Evolutionary conservation across 2,888 invertebrate species (phyloP), one percentile per base, ranked within the genome.

Genomic region (Drosophila picticornis): DNA sequence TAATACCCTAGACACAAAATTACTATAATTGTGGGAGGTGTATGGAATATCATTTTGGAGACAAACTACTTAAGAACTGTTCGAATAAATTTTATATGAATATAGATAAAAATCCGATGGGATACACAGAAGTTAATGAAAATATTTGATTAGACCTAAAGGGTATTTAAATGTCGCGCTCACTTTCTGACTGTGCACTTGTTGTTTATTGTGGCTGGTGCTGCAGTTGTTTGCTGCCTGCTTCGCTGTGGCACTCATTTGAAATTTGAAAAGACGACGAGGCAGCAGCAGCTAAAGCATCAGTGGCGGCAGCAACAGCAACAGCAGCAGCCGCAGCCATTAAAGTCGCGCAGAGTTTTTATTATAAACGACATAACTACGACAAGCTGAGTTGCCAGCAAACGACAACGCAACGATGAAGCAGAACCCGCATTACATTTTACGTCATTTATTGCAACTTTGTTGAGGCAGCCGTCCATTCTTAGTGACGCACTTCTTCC

Each of bases 371-470:
- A 87, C 87, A 87, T 87, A 87, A 87, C 87, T 84, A 87, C 90
- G 90, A 89, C 87, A 90, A 87, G 87, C 82, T 87, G 77, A 90
- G 89, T 87, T 89, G 90, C 78, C 81, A 77, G 78, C 82, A 75
- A 81, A 67, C 72, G 62, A 74, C 77, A 70, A 72, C 59, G 60
- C 38, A 40, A 29, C 57, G 29, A 48, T 51, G n/a, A 57, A 57
- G 38, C 57, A 71, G 71, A 72, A 65, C 69, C 75, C 75, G 72
- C 75, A 75, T 71, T 84, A 90, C 87, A 77, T 88, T 90, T 90
- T 78, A 86, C 84, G 89, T 90, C 87, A 88, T 88, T 88, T 90
- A 90, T 90, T 90, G 90, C 90, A 89, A 88, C 90, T 87, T 89
- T 90, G 87, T 88, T 90, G 56, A 52, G 71, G 56, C 58, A 69